A percentile compares a stretch with the other conserved stretches of the same genome.
These are phyloP conservation scores for Ceratina australensis DNA, from an alignment of 1,140 invertebrate genomes.

Conservation along the genomic window DNA sequence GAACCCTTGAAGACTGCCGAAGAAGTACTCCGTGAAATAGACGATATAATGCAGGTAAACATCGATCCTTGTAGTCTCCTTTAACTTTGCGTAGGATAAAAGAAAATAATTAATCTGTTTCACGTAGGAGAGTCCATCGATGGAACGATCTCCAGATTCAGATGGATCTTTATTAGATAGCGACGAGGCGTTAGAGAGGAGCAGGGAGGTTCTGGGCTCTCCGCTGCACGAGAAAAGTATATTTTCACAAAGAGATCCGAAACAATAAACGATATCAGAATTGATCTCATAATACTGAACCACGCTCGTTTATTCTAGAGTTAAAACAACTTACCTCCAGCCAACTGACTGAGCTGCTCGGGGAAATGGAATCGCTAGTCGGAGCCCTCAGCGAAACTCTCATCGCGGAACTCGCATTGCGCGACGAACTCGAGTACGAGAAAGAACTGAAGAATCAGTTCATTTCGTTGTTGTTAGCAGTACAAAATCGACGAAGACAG, in stretches of 20 bases:
- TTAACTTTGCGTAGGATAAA: not conserved
- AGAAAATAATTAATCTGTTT: not conserved
- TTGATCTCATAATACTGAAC: constrained; percentile 4
- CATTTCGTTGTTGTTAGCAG: constrained; percentile 96
- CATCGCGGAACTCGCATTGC: constrained; percentile 92
- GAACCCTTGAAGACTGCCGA: constrained; percentile 97
- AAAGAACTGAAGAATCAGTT: constrained; percentile 99
- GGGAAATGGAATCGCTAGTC: constrained; percentile 96
- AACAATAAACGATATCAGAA: constrained; percentile 8
- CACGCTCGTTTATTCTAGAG: constrained; percentile 81
- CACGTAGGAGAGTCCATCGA: constrained; percentile 83
- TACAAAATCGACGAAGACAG: constrained; percentile 96
- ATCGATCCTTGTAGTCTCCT: not conserved
- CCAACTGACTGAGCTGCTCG: constrained; percentile 94
- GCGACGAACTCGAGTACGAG: constrained; percentile 98
- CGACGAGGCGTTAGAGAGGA: constrained; percentile 90
- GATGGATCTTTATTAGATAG: constrained; percentile 85
- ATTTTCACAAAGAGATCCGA: constrained; percentile 64
- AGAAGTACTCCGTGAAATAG: constrained; percentile 97
- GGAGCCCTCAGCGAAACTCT: constrained; percentile 96
- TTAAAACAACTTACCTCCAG: constrained; percentile 90
- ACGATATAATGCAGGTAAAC: constrained; percentile 94
- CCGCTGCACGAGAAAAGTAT: constrained; percentile 93
- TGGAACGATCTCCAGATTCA: constrained; percentile 85
- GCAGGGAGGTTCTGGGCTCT: constrained; percentile 90